phyloP scores from a whole-genome alignment of 2,797 vertebrate genomes.

The Pyrocephalus nanus region DNA sequence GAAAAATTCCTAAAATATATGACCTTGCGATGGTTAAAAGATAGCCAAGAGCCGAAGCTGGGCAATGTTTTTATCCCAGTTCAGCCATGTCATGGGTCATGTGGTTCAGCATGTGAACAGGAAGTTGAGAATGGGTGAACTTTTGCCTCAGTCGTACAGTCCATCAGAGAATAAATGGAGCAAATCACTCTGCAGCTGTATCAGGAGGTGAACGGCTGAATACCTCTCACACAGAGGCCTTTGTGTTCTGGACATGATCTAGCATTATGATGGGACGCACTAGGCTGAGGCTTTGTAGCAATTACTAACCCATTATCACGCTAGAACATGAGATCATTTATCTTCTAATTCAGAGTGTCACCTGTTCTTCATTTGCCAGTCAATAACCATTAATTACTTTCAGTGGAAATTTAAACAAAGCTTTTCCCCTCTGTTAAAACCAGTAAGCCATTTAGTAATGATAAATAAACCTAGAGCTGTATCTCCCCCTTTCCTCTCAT shows the following conservation, averaged over 20 bases:
- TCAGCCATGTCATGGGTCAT: conserved; percentile 82
- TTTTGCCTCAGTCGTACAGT: conserved; percentile 87
- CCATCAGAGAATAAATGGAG: conserved; percentile 91
- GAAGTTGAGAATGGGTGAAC: conserved; percentile 90
- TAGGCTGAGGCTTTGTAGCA: conserved; percentile 78
- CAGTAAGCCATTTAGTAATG: conserved; percentile 79
- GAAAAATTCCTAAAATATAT: conserved; percentile 52
- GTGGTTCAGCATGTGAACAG: conserved; percentile 88
- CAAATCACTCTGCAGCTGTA: conserved; percentile 84
- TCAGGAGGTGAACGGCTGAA: conserved; percentile 67
- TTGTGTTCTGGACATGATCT: conserved; percentile 87
- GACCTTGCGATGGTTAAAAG: conserved; percentile 70
- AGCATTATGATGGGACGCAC: conserved; percentile 79
- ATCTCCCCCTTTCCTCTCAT: conserved; percentile 57
- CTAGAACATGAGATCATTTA: conserved; percentile 84
- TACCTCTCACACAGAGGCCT: conserved; percentile 84
- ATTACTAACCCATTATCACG: conserved; percentile 88
- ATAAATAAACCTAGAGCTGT: conserved; percentile 79
- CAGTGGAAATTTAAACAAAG: conserved; percentile 83
- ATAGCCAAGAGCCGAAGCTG: conserved; percentile 59
- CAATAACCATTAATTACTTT: conserved; percentile 85
- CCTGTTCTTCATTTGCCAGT: conserved; percentile 88
- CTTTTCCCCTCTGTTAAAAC: conserved; percentile 78
- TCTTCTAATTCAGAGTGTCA: conserved; percentile 86
- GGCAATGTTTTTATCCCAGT: conserved; percentile 71